Percentiles rank a stretch among this genome's conserved stretches.
phyloP scores from a whole-genome alignment of 2,888 invertebrate genomes.

The Ectropis crepuscularia region DNA sequence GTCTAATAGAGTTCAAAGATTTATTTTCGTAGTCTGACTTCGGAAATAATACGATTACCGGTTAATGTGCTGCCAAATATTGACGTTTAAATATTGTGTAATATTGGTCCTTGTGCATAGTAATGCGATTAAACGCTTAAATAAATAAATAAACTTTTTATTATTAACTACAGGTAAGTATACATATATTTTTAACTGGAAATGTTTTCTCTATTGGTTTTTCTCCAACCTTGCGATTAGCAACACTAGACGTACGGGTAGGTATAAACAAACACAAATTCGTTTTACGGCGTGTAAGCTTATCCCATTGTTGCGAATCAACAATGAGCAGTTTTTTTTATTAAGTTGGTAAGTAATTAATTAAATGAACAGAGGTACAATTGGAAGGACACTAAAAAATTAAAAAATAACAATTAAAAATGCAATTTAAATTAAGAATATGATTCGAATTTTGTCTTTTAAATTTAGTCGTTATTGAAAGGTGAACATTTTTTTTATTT shows the following conservation, averaged over 20 bases:
- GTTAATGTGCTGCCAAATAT: no score
- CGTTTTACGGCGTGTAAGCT: slow-evolving; percentile 13
- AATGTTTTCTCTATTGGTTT: background rate
- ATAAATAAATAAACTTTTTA: background rate
- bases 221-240: slow-evolving; percentile 5
- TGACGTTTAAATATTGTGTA: no score
- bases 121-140: no score
- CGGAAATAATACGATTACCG: no score
- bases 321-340: slow-evolving; percentile 16
- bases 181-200: background rate
- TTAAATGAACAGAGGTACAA: slow-evolving; percentile 17
- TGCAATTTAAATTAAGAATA: background rate
- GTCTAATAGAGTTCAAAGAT: no score
- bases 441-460: background rate
- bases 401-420: background rate
- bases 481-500: no score
- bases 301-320: slow-evolving; percentile 16
- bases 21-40: no score
- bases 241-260: slow-evolving; percentile 1
- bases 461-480: background rate
- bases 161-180: background rate
- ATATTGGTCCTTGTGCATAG: no score
- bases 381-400: slow-evolving; percentile 7
- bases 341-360: slow-evolving; percentile 18
- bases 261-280: slow-evolving; percentile 13